Conservation (phyloP, 37 sponge, comb jelly and placozoan genomes). For the Aplysina aerophoba region DNA sequence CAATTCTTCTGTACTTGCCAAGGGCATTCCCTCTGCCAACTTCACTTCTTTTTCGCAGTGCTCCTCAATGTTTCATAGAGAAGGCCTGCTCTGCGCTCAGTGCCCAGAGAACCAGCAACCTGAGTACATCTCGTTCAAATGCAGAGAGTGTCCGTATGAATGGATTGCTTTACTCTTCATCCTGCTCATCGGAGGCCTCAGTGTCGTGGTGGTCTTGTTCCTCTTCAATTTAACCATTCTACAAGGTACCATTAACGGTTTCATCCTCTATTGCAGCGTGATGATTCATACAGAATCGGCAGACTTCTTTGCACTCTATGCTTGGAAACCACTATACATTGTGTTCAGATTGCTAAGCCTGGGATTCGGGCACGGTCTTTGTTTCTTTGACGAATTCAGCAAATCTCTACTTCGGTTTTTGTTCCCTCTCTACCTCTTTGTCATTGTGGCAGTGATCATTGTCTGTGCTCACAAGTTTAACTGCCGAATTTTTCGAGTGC, state of each 20-base stretch:
- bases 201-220: background rate
- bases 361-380: background rate
- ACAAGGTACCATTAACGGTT: background rate
- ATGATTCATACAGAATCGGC: background rate
- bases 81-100: background rate
- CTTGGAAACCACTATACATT: background rate
- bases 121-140: background rate
- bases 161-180: background rate
- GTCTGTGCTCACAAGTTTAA: background rate
- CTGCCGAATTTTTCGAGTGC: background rate
- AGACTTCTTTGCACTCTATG: background rate
- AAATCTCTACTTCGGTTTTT: background rate
- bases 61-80: too few species aligned
- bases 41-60: too few species aligned
- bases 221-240: background rate
- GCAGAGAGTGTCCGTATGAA: background rate
- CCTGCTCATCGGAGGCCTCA: background rate
- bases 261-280: background rate
- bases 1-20: too few species aligned
- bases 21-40: too few species aligned
- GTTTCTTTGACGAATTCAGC: background rate
- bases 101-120: background rate
- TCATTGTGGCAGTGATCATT: constrained; percentile 34
- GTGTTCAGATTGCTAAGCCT: background rate
- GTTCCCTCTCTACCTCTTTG: constrained; percentile 32